Evolutionary conservation across 2,888 invertebrate genomes (phyloP), one percentile per base, ranked within the genome.

Genomic region (Apotomis turbidana): DNA sequence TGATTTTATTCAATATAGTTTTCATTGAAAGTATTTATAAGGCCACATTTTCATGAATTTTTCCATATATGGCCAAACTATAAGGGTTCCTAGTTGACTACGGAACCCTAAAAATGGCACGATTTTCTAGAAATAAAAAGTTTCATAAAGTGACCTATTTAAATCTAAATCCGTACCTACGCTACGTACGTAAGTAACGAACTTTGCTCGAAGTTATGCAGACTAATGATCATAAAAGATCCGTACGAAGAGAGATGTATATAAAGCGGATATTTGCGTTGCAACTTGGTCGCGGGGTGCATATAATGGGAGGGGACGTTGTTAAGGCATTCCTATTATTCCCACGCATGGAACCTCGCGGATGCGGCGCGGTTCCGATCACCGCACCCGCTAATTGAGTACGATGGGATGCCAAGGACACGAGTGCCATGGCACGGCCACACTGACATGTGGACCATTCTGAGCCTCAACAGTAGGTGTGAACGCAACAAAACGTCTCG

Each of bases 311-410:
- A 84, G 84, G 80, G 81, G 66, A 66, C 80, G 76, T 72, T 80
- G 80, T 78, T 79, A 82, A 84, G 84, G 83, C 80, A 87, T 91
- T 91, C 90, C 90, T 68, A 72, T 72, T 72, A 72, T 72, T 72
- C 72, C 76, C 90, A 90, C 90, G 87, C 82, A 81, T 78, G 78
- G 80, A 78, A 80, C 86, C 84, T 86, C 86, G 83, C 87, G 89
- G 89, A 87, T 87, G 87, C 79, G 83, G 63, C 55, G 79, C 86
- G 85, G 91, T 91, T 91, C 91, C 90, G 87, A 90, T 89, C 90
- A 84, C 88, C 87, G 90, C 87, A 81, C 86, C 84, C 87, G 81
- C 90, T 91, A 91, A 92, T 92, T 91, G 90, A 86, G 80, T 83
- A 62, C 51, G 70, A 85, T 83, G 82, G 78, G 78, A 80, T 74